phyloP scores from a whole-genome alignment of 2,888 invertebrate genomes.

The Yponomeuta cagnagella region DNA sequence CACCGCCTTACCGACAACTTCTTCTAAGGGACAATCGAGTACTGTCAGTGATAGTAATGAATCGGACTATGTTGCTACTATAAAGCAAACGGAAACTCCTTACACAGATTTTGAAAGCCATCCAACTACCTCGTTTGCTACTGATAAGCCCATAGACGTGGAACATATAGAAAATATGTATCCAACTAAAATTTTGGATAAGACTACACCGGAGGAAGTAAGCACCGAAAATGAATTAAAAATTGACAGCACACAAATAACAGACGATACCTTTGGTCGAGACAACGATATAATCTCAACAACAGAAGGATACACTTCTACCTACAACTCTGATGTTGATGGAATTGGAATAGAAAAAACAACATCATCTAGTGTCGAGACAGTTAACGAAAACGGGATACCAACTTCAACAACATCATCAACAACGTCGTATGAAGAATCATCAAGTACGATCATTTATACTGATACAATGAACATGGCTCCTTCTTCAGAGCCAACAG shows the following conservation, averaged over 20 bases:
- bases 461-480: neutral
- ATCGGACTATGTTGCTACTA: neutral
- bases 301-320: too few species aligned
- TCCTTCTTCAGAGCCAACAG: neutral
- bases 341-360: neutral
- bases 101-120: neutral
- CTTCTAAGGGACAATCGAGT: neutral
- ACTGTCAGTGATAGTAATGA: neutral
- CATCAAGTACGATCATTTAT: neutral
- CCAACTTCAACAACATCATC: neutral
- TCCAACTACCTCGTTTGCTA: neutral
- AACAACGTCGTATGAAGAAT: neutral
- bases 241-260: neutral
- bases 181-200: too few species aligned
- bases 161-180: neutral
- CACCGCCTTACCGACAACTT: neutral
- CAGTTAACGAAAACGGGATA: neutral
- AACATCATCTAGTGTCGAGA: neutral
- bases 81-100: neutral
- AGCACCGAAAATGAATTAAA: neutral
- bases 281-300: neutral
- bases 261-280: neutral
- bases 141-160: neutral
- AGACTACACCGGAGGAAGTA: too few species aligned
- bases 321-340: too few species aligned